Conservation (phyloP, 2,888 invertebrate species). For the Heliconius sara region DNA sequence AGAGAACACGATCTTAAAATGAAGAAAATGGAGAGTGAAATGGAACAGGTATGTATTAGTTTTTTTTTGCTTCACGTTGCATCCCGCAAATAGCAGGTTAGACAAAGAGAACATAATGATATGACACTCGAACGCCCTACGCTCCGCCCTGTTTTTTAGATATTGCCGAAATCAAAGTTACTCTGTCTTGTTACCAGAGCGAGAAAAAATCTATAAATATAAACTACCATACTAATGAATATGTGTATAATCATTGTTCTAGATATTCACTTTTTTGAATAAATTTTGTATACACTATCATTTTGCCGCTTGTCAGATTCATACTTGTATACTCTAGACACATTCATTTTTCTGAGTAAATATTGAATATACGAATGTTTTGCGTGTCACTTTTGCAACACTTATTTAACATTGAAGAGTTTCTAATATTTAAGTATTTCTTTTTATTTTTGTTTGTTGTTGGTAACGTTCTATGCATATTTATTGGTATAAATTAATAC, state of each 20-base stretch:
- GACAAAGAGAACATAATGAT: too few species aligned
- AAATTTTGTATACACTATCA: not conserved
- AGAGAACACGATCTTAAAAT: conserved; percentile 97
- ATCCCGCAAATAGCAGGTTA: too few species aligned
- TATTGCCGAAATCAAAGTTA: too few species aligned
- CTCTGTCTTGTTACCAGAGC: too few species aligned
- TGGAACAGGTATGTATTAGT: conserved; percentile 89
- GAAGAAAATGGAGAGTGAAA: conserved; percentile 99
- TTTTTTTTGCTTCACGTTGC: not conserved
- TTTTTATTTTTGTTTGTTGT: not conserved
- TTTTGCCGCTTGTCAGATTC: too few species aligned
- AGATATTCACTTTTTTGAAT: not conserved
- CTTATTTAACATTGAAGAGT: not conserved
- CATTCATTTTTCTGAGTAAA: not conserved
- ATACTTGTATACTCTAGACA: not conserved
- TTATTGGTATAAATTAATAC: not conserved
- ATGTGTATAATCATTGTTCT: not conserved
- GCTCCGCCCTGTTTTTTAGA: not conserved
- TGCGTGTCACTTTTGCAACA: not conserved
- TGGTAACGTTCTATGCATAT: not conserved
- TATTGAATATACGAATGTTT: not conserved
- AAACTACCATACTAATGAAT: too few species aligned
- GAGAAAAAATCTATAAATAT: too few species aligned
- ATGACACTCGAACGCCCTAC: not conserved
- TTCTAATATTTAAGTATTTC: not conserved